Percentiles rank a stretch among this genome's conserved stretches.
Conservation (phyloP, 2,888 invertebrate species). For the Arctia plantaginis region DNA sequence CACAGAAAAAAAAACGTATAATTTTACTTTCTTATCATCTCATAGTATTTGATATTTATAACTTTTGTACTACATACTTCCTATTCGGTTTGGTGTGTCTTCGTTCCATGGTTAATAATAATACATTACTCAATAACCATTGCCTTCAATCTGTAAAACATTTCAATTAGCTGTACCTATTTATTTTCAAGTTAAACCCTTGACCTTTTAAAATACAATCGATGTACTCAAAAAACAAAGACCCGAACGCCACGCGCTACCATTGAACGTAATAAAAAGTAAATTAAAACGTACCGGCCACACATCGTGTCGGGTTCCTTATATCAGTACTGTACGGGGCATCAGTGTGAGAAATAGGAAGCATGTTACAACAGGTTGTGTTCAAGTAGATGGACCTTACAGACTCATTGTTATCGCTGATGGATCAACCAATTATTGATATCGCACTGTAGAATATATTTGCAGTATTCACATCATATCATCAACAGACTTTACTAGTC, state of each 20-base stretch:
- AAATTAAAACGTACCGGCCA: constrained; percentile 32
- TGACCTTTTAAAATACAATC: constrained; percentile 30
- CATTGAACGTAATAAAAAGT: constrained; percentile 34
- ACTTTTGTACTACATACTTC: too few relatives aligned
- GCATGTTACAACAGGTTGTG: neutral
- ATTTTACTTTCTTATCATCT: too few relatives aligned
- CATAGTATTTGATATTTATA: too few relatives aligned
- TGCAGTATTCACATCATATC: too few relatives aligned
- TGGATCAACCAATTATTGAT: too few relatives aligned
- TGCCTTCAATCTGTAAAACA: neutral
- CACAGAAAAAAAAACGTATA: too few relatives aligned
- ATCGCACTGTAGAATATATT: too few relatives aligned
- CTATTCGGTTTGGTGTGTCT: too few relatives aligned
- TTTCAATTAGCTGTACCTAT: constrained; percentile 19
- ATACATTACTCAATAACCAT: neutral
- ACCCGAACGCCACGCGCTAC: constrained; percentile 23
- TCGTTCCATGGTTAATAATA: neutral
- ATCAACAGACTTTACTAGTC: too few relatives aligned
- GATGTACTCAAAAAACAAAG: constrained; percentile 19
- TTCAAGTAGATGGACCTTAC: neutral
- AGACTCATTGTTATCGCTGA: too few relatives aligned
- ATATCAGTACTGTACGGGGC: neutral
- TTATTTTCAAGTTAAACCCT: constrained; percentile 27
- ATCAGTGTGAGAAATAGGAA: neutral
- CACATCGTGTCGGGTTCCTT: constrained; percentile 13